Base-by-base conservation (phyloP, 2,888 invertebrate species). In the Orchesella flavescens region DNA sequence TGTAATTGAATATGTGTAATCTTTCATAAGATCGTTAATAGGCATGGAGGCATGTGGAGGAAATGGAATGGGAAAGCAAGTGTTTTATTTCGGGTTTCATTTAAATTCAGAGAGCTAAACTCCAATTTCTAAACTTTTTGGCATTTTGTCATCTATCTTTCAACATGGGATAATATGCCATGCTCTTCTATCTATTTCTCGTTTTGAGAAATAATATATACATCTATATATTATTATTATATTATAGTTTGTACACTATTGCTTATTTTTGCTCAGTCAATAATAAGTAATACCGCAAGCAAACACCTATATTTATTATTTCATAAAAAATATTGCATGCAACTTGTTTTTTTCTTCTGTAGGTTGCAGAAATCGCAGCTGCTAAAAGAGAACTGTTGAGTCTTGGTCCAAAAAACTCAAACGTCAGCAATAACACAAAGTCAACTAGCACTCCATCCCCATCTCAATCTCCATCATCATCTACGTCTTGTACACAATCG, bases 141-240 rank as follows among this genome's bases (percentile, higher is more conserved):
- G 81, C 81, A 81, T 57, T 69, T 66, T 81, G 74, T 81, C 81
- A 81, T 81, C 75, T 75, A 81, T 81, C 81, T 81, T 81, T 81
- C 81, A 81, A n/a, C 81, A 69, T 53, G 63, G n/a, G 34, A 66
- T 59, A 72, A 79, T 79, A 24, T 55, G 53, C 21, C 44, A 19
- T 61, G 15, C 59, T 44, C 44, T 24, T 73, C 34, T 43, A 55
- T 65, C 24, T 24, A 1, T 76, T n/a, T 53, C 65, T 34, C 34
- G 34, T 34, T 34, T 34, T 34, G 34, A 34, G 7, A 34, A 34
- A 4, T 4, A 2, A 34, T 34, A 34, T 34, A 34, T n/a, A n/a
- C n/a, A n/a, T n/a, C n/a, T n/a, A n/a, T n/a, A 34, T 34, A 34
- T 34, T 34, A 34, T 34, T 34, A 34, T 34, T 34, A 34, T 34